Percentiles rank a stretch among this genome's conserved stretches.
Evolutionary conservation across 2,888 invertebrate genomes (phyloP).

Genomic region (Protonemura montana): DNA sequence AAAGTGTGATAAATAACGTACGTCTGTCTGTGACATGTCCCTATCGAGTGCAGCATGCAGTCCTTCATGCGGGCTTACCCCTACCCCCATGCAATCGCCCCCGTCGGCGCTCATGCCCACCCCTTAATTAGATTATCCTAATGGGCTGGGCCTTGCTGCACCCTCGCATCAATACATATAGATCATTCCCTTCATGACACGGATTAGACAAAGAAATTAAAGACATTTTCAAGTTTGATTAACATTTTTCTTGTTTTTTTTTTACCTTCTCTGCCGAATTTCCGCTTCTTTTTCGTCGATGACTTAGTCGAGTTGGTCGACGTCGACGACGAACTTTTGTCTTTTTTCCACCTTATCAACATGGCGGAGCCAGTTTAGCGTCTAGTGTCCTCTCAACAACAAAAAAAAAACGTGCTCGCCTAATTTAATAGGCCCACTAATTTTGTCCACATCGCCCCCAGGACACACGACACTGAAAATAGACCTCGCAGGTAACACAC

Average conservation of each 20-base stretch:
- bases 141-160: background rate
- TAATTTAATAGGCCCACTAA: no score
- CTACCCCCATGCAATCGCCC: slow-evolving; percentile 14
- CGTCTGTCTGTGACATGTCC: no score
- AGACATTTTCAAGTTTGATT: no score
- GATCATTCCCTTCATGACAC: background rate
- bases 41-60: no score
- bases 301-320: slow-evolving; percentile 50
- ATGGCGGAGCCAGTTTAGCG: slow-evolving; percentile 22
- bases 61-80: background rate
- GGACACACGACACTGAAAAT: no score
- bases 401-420: no score
- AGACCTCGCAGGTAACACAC: no score
- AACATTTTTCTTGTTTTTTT: no score
- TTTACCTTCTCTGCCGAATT: slow-evolving; percentile 77
- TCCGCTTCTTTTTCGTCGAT: slow-evolving; percentile 77
- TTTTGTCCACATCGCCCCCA: no score
- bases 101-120: background rate
- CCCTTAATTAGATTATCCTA: slow-evolving; percentile 23
- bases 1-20: no score
- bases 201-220: background rate
- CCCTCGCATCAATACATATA: background rate
- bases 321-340: slow-evolving; percentile 49
- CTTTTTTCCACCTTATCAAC: slow-evolving; percentile 50
- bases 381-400: background rate